Evolutionary conservation across 2,797 vertebrate genomes (phyloP).

Genomic region (Petrocephalus schoutedeni): DNA sequence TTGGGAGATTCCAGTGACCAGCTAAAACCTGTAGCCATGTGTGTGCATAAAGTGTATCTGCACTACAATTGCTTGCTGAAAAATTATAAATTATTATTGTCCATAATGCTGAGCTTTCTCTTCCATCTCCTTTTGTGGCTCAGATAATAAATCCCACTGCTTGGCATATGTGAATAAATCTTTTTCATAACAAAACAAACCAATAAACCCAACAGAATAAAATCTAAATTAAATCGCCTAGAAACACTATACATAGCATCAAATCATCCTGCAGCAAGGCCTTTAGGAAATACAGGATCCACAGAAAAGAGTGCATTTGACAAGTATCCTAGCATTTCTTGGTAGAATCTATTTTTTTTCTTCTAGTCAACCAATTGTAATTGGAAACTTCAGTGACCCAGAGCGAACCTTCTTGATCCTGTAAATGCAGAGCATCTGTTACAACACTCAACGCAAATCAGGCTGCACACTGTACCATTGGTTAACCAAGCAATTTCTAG

Average conservation of each 20-base stretch:
- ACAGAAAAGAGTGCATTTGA: not conserved
- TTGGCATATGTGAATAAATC: not conserved
- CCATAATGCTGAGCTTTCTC: not conserved
- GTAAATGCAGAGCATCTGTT: not conserved
- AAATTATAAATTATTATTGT: conserved; percentile 55
- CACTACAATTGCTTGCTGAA: conserved; percentile 63
- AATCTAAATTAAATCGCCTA: not conserved
- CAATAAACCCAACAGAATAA: not conserved
- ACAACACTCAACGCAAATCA: conserved; percentile 10
- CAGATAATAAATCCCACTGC: conserved; percentile 16
- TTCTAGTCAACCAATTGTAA: not conserved
- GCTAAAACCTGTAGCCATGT: conserved; percentile 41
- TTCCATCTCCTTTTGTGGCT: not conserved
- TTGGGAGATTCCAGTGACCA: not conserved
- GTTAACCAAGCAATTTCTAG: conserved; percentile 7
- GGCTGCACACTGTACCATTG: not conserved
- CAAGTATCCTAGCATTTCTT: not conserved
- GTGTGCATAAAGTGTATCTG: conserved; percentile 60
- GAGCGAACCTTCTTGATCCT: not conserved
- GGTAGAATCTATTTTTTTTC: not conserved
- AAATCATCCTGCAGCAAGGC: not conserved
- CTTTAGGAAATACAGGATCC: not conserved
- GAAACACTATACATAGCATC: not conserved
- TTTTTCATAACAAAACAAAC: conserved; percentile 12
- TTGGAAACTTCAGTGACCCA: not conserved